Percentiles rank a stretch among this genome's conserved stretches.
These are phyloP conservation scores for Otus scops DNA, from an alignment of 2,797 vertebrate species.

Conservation along the genomic window DNA sequence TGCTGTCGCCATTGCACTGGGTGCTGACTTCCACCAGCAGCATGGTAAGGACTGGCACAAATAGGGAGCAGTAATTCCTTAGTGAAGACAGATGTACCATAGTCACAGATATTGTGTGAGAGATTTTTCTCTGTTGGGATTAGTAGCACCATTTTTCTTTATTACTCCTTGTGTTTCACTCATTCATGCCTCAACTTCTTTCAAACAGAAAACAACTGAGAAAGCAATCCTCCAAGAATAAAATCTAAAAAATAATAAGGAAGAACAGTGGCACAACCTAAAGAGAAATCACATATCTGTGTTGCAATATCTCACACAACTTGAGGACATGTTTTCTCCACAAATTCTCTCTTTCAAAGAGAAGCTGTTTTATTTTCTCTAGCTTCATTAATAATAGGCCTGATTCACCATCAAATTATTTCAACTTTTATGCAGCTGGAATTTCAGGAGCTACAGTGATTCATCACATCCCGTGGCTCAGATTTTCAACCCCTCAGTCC, in stretches of 20 bases:
- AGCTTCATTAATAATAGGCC: neutral
- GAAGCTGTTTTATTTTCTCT: neutral
- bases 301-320: neutral
- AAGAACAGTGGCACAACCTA: neutral
- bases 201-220: conserved; percentile 18
- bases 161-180: conserved; percentile 7
- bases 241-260: neutral
- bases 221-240: neutral
- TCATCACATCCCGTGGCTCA: neutral
- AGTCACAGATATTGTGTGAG: neutral
- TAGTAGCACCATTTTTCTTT: conserved; percentile 14
- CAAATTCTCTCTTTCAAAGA: neutral
- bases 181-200: conserved; percentile 29
- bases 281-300: neutral
- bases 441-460: neutral
- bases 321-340: neutral
- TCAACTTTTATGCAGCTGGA: neutral
- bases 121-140: neutral
- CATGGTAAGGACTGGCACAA: neutral
- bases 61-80: neutral
- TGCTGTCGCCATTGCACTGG: neutral
- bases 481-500: neutral
- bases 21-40: neutral
- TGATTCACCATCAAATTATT: neutral
- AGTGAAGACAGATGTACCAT: neutral